Evolutionary conservation across 2,797 vertebrate species (phyloP).

Genomic region (Hafferia zeledoni): DNA sequence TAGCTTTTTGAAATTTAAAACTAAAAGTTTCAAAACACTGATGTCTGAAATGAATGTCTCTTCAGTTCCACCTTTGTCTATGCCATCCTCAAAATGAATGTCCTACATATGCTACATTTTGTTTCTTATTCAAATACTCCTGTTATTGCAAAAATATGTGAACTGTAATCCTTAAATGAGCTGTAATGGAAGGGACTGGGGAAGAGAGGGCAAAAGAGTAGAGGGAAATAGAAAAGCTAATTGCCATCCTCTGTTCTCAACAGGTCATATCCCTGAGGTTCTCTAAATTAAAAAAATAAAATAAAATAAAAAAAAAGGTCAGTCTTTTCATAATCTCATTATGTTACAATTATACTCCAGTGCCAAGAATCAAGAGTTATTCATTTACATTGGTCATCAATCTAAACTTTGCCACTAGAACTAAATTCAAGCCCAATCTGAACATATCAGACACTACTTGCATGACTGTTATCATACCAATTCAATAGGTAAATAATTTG

Average conservation of each 20-base stretch:
- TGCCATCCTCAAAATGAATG: neutral
- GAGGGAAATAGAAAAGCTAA: slow-evolving; percentile 58
- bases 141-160: slow-evolving; percentile 17
- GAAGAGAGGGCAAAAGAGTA: neutral
- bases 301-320: slow-evolving; percentile 2
- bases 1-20: slow-evolving; percentile 15
- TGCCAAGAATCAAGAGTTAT: slow-evolving; percentile 49
- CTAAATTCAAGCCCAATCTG: neutral
- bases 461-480: neutral
- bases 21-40: neutral
- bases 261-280: slow-evolving; percentile 46
- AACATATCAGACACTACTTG: neutral
- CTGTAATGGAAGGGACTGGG: neutral
- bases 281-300: slow-evolving; percentile 19
- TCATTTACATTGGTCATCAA: slow-evolving; percentile 33
- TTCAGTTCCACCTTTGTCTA: neutral
- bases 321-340: slow-evolving; percentile 71
- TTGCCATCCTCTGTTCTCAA: slow-evolving; percentile 70
- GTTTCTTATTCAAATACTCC: neutral
- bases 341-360: slow-evolving; percentile 55
- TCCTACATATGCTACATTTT: neutral
- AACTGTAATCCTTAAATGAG: slow-evolving; percentile 19
- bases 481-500: neutral
- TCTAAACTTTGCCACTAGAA: slow-evolving; percentile 40
- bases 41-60: neutral